A percentile compares a stretch with the other conserved stretches of the same genome.
Conservation (phyloP, 2,797 vertebrate genomes). For the Poecilia wingei region DNA sequence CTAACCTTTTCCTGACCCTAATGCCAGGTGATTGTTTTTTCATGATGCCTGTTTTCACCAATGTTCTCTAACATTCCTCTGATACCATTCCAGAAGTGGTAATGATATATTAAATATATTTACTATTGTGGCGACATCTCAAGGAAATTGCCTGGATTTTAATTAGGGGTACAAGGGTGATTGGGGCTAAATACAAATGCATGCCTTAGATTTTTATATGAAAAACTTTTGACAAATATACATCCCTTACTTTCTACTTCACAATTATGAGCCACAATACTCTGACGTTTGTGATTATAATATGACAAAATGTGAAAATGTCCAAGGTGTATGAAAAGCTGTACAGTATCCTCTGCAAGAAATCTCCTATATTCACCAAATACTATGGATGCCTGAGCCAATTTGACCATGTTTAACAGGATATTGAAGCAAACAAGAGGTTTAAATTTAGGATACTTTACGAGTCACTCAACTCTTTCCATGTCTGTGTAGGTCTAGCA, state of each 20-base stretch:
- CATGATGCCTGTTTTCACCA: background rate
- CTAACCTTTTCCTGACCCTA: background rate
- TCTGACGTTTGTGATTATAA: background rate
- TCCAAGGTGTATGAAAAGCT: background rate
- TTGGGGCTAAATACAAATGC: background rate
- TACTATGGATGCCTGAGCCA: background rate
- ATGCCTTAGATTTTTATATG: background rate
- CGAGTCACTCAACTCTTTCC: background rate
- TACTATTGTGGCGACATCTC: background rate
- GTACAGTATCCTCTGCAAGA: conserved; percentile 2
- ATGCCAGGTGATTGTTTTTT: background rate
- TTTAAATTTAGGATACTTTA: background rate
- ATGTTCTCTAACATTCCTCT: background rate
- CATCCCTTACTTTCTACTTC: background rate
- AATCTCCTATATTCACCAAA: conserved; percentile 6
- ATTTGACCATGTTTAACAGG: conserved; percentile 8
- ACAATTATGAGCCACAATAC: background rate
- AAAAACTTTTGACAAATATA: background rate
- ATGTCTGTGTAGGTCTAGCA: background rate
- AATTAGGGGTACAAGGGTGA: background rate
- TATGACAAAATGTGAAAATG: background rate
- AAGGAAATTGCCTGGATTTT: background rate
- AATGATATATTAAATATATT: background rate
- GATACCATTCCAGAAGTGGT: background rate
- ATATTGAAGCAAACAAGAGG: background rate